Conservation (phyloP, 2,888 invertebrate genomes). For the Augiades crinisus region DNA sequence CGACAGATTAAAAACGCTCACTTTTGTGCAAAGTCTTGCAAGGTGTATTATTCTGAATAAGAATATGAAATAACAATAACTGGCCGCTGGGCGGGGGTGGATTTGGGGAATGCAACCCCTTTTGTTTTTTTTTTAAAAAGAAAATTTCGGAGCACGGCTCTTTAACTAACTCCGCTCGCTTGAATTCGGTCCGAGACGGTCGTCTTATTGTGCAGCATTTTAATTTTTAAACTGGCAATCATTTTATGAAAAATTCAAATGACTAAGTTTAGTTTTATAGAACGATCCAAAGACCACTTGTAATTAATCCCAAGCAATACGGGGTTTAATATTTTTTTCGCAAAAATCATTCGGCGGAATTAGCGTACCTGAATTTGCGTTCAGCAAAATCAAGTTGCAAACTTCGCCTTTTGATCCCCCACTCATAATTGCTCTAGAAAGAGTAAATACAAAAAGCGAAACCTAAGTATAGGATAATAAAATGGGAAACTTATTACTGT, state of each 20-base stretch:
- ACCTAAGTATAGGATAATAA: constrained; percentile 39
- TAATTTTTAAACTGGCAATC: constrained; percentile 18
- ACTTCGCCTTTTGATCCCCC: constrained; percentile 22
- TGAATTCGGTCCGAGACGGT: constrained; percentile 12
- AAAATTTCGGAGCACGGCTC: constrained; percentile 22
- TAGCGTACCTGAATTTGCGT: constrained; percentile 18
- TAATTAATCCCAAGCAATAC: too few species aligned
- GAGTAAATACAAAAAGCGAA: constrained; percentile 25
- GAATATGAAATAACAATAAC: constrained; percentile 67
- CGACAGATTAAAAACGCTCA: constrained; percentile 21
- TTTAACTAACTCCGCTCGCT: constrained; percentile 23
- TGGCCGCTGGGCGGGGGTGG: constrained; percentile 68
- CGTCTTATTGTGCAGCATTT: constrained; percentile 18
- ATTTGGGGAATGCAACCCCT: constrained; percentile 74
- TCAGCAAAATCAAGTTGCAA: constrained; percentile 17
- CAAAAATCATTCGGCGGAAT: constrained; percentile 2
- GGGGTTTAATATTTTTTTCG: background rate
- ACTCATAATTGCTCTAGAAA: constrained; percentile 25
- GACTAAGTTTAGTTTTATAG: too few species aligned
- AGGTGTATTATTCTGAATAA: constrained; percentile 45
- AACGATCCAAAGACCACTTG: too few species aligned
- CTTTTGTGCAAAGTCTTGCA: constrained; percentile 17
- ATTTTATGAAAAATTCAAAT: background rate
- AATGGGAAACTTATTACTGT: constrained; percentile 80
- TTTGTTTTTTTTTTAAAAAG: constrained; percentile 46